Evolutionary conservation across 30 jellyfish, hydroid and myxozoan genomes (phyloP).

Genomic region (Clytia hemisphaerica): DNA sequence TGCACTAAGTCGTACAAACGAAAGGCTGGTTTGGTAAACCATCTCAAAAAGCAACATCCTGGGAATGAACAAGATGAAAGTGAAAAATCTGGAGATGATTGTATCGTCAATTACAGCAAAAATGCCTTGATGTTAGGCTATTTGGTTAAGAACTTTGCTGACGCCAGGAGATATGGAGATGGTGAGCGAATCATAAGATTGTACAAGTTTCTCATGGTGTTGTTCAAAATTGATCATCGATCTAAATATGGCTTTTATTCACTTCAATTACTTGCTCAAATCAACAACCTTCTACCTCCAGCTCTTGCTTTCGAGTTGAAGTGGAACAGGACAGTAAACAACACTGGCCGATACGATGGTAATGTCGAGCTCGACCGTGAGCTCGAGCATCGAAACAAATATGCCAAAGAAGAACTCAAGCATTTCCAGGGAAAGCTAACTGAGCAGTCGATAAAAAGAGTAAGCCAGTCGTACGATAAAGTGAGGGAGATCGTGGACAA

Average conservation of each 20-base stretch:
- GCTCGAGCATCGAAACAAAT: conserved; percentile 19
- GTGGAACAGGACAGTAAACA: conserved; percentile 21
- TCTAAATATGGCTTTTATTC: conserved; percentile 9
- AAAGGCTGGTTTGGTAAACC: no score
- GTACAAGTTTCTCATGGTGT: neutral
- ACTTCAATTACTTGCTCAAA: conserved; percentile 10
- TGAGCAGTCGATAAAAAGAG: conserved; percentile 18
- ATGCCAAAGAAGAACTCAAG: conserved; percentile 26
- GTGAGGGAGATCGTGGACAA: neutral
- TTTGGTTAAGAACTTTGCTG: no score
- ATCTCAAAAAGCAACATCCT: no score
- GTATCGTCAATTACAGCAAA: no score
- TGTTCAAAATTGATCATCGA: neutral
- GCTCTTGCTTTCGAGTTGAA: conserved; percentile 13
- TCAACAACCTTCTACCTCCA: conserved; percentile 21
- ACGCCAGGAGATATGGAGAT: no score
- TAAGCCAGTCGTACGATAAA: neutral
- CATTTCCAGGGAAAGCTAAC: conserved; percentile 33
- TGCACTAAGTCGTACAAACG: no score
- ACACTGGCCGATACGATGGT: conserved; percentile 9
- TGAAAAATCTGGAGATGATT: no score
- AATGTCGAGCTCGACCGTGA: conserved; percentile 24
- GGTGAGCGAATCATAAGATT: no score
- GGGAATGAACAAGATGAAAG: no score
- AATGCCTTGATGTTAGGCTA: no score